A percentile compares a stretch with the other conserved stretches of the same genome.
These are phyloP conservation scores for Thamnophis elegans DNA, from an alignment of 2,797 vertebrate species.

Conservation along the genomic window DNA sequence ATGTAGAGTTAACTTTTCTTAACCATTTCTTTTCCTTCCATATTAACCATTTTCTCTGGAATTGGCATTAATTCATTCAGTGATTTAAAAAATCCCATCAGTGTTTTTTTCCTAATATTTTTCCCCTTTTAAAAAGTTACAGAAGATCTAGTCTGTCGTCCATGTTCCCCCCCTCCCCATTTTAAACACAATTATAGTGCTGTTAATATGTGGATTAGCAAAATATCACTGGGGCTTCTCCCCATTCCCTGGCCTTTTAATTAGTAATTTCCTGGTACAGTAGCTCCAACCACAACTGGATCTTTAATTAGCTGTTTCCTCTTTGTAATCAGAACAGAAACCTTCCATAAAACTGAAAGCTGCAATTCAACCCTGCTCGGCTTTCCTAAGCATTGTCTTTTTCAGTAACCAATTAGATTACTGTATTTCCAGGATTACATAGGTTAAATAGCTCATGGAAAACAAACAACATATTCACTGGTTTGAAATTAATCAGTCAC, in stretches of 20 bases:
- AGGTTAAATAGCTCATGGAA: not conserved
- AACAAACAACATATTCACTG: not conserved
- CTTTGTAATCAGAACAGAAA: not conserved
- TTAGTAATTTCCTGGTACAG: not conserved
- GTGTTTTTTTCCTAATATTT: not conserved
- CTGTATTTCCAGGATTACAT: not conserved
- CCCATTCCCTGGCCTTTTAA: not conserved
- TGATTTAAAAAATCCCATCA: not conserved
- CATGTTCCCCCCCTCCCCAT: not conserved
- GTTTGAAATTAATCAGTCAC: not conserved
- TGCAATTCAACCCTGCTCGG: not conserved
- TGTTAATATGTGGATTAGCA: not conserved
- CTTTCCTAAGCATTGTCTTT: not conserved
- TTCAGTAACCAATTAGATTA: not conserved
- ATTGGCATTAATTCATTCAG: not conserved
- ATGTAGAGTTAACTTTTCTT: not conserved
- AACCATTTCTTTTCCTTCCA: not conserved
- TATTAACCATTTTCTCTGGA: not conserved
- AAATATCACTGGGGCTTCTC: not conserved
- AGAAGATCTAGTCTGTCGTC: not conserved
- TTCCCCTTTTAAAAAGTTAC: not conserved
- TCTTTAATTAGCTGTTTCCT: conserved; percentile 10
- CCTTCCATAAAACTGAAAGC: not conserved
- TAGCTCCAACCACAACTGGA: not conserved
- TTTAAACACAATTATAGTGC: not conserved